A percentile compares a stretch with the other conserved stretches of the same genome.
Evolutionary conservation across 2,113 vertebrate species (phyloP).

Genomic region (Passer domesticus): DNA sequence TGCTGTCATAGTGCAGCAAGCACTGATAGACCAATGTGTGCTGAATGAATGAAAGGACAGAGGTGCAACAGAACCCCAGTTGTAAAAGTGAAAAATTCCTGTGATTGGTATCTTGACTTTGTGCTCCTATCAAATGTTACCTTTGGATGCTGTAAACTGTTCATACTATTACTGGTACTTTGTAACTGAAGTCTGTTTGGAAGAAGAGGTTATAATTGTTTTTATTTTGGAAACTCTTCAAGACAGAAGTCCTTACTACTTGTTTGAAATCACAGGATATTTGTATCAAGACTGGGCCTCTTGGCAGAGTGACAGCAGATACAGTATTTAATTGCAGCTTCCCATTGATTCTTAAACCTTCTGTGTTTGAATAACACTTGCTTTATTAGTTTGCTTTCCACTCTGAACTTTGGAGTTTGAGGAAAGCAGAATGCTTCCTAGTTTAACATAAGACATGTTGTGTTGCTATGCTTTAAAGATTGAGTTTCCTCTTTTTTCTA

Average conservation of each 20-base stretch:
- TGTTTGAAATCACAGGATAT: background rate
- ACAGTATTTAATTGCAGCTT: background rate
- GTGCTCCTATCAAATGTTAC: background rate
- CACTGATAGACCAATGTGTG: background rate
- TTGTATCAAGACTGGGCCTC: background rate
- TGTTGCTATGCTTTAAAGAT: background rate
- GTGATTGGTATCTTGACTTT: background rate
- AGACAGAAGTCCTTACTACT: background rate
- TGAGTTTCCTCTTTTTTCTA: background rate
- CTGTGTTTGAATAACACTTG: background rate
- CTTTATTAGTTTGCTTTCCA: background rate
- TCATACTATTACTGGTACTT: background rate
- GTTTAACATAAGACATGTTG: background rate
- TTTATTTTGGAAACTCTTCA: background rate
- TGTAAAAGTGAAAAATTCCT: background rate
- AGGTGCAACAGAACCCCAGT: background rate
- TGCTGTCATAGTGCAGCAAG: background rate
- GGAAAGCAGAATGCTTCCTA: background rate
- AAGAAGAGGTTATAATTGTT: background rate
- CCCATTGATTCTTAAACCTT: background rate
- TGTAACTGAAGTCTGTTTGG: background rate
- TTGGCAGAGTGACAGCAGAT: background rate
- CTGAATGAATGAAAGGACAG: background rate
- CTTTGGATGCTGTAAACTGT: background rate
- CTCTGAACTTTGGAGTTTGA: background rate